Evolutionary conservation across 2,888 invertebrate genomes (phyloP), one percentile per base, ranked within the genome.

Genomic region (Nemotelus pantherinus): DNA sequence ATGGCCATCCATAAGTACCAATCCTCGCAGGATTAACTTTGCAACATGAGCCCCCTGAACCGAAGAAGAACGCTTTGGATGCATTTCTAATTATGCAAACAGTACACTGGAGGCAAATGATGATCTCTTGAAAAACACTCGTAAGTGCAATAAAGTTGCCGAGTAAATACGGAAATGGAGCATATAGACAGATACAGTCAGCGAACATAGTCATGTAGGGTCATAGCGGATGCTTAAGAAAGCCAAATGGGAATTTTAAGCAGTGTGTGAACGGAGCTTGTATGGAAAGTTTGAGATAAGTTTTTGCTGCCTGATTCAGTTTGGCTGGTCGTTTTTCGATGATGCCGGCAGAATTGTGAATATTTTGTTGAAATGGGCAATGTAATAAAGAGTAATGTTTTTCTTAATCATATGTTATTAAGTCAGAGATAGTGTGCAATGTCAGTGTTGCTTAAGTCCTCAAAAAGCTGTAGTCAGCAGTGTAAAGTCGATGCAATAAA

Each of bases 51-150:
- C 53, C 7, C n/a, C 41, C 45, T 9, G 44, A 7, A 64, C 57
- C 39, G 70, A 53, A 10, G 25, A 55, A 76, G 76, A 45, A 55
- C 64, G 44, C 76, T 64, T 53, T 68, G 68, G 77, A 77, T 79
- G 79, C 77, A 79, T 74, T 79, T 77, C 77, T 79, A 79, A 79
- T 79, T 79, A 79, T 79, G 79, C 77, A 79, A 79, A 79, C 71
- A 79, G 76, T 77, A 77, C 79, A 79, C 79, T 75, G 76, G 79
- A 79, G 79, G 76, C 77, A 79, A 79, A 79, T 77, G 77, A 79
- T 79, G 77, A 79, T 79, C 79, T 50, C 76, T 77, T 77, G 60
- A 77, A 79, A 79, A 79, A 77, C 77, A 79, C 79, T 79, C 79
- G 75, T 77, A 79, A 79, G 79, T 79, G 77, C 77, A 79, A 77